Base-by-base conservation (phyloP, 2,113 vertebrate species). In the Acanthochromis polyacanthus region DNA sequence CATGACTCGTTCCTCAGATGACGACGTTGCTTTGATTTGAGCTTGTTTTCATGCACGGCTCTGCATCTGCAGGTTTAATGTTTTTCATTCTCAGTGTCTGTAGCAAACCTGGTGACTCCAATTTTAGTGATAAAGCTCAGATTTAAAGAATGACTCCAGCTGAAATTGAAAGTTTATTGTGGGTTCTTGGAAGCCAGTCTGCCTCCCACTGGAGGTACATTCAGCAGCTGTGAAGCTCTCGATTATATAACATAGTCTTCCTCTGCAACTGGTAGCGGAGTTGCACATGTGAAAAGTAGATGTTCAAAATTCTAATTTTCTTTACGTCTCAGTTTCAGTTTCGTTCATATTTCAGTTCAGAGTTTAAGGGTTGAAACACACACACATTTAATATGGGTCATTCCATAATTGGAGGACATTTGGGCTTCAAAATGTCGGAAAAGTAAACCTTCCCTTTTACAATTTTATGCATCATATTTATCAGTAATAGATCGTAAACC, bases 21-120 rank as follows among this genome's bases (percentile, higher is more conserved):
- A 70, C 76, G 51, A 2, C 1, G 4, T 12, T 45, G 80, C 65
- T 84, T 75, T 89, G 76, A 88, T 79, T 90, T 23, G 8, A 63
- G 71, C 71, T 57, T 28, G 43, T 81, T 65, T 78, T 50, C 66
- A 43, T 63, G 56, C 43, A 7, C 56, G 32, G 40, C 16, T 64
- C 56, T 66, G 55, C 51, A 20, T 78, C 25, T 66, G 72, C 45
- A 28, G 48, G 14, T 58, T 75, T 66, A 51, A 56, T 64, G 32
- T 57, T 69, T 38, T 38, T 66, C 16, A 59, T 19, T 45, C 12
- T 60, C 15, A 55, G 14, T 45, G 16, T 60, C 15, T 15, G 12
- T 16, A 48, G 32, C 58, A 45, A 69, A 36, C 12, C 38, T 9
- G 43, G 11, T 25, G 7, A n/a, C 20, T 43, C 4, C 14, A 15